Evolutionary conservation across 2,797 vertebrate species (phyloP).

Genomic region (Chaetophractus vellerosus): DNA sequence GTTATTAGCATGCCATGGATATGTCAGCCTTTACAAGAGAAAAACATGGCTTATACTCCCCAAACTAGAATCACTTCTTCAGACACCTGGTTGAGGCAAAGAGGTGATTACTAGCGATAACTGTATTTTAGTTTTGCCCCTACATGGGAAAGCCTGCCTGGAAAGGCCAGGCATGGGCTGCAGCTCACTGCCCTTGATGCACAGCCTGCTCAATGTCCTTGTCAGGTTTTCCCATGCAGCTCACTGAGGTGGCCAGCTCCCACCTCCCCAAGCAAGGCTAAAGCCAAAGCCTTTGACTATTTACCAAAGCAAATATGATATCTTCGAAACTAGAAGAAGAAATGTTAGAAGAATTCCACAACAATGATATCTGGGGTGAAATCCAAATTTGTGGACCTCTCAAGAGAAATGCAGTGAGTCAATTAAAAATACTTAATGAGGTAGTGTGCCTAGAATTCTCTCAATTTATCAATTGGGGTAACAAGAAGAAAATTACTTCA

Average conservation of each 20-base stretch:
- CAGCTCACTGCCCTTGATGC: neutral
- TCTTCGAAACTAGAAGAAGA: neutral
- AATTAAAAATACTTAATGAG: constrained; percentile 33
- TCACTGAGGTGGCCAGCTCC: neutral
- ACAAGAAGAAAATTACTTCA: constrained; percentile 46
- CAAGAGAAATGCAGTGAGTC: neutral
- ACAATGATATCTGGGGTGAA: neutral
- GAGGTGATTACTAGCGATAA: neutral
- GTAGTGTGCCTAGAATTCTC: neutral
- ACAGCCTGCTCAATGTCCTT: rapidly evolving
- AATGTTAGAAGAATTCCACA: neutral
- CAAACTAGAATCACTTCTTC: neutral
- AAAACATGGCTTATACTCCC: neutral
- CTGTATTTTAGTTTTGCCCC: neutral
- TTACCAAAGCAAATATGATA: neutral
- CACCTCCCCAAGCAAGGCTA: neutral
- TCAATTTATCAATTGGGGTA: neutral
- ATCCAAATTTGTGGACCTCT: constrained; percentile 36
- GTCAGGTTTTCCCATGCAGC: neutral
- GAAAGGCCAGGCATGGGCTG: neutral
- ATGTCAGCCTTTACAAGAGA: neutral
- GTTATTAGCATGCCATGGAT: neutral
- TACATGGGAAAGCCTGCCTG: neutral
- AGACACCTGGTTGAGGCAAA: neutral
- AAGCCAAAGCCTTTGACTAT: neutral